Percentiles rank a stretch among this genome's conserved stretches.
These are phyloP conservation scores for Solenodon paradoxus DNA, from an alignment of 2,113 vertebrate genomes.

Conservation along the genomic window DNA sequence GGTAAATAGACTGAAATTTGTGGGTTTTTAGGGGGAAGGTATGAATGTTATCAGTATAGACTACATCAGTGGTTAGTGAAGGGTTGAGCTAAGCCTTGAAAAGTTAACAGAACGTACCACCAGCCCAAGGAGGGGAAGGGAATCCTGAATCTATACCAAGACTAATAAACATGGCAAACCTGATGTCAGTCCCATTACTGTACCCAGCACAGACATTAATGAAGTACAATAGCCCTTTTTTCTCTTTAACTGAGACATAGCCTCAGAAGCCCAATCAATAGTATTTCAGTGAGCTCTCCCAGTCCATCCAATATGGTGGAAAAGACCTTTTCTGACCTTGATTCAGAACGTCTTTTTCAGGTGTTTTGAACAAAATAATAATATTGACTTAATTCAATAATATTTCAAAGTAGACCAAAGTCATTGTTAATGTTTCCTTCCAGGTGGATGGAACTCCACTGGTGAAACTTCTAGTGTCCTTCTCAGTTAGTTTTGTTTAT, in stretches of 20 bases:
- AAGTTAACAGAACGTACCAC: background rate
- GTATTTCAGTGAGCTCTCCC: background rate
- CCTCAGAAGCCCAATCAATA: background rate
- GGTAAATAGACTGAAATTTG: background rate
- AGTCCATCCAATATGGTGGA: too few relatives aligned
- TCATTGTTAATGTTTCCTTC: background rate
- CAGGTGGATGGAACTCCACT: background rate
- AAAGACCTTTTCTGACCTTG: background rate
- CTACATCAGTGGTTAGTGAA: background rate
- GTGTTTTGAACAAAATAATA: background rate
- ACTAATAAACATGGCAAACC: background rate
- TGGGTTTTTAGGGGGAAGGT: background rate
- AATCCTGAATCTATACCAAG: background rate
- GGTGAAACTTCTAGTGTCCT: background rate
- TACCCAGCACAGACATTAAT: background rate
- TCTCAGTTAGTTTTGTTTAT: background rate
- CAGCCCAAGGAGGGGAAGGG: background rate
- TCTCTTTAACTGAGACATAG: background rate
- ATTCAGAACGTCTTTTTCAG: background rate
- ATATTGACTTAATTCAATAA: background rate
- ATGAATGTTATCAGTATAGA: background rate
- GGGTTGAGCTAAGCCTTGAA: background rate
- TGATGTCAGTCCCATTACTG: background rate
- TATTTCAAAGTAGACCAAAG: background rate
- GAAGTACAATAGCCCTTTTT: too few relatives aligned